Percentiles rank a stretch among this genome's conserved stretches.
These are phyloP conservation scores for Gadus chalcogrammus DNA, from an alignment of 2,113 vertebrate species.

Conservation along the genomic window DNA sequence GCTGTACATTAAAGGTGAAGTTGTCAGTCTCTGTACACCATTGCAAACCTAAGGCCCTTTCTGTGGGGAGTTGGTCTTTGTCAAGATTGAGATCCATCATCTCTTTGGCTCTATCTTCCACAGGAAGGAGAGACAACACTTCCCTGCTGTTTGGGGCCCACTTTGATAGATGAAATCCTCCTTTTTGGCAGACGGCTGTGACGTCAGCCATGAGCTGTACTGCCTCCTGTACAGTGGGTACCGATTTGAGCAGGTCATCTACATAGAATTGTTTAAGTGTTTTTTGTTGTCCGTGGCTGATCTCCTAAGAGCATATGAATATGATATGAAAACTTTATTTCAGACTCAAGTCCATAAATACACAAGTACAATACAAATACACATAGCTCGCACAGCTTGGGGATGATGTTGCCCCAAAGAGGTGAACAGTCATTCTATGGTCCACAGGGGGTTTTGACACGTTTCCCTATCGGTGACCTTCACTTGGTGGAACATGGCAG, in stretches of 20 bases:
- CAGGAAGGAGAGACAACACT: not conserved
- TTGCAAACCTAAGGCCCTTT: conserved; percentile 14
- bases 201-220: not conserved
- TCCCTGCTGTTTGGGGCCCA: not conserved
- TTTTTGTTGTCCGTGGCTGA: not conserved
- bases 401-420: too few species aligned
- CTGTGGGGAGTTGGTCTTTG: not conserved
- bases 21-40: conserved; percentile 16
- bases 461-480: not conserved
- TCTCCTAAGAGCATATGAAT: too few species aligned
- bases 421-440: too few species aligned
- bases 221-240: conserved; percentile 8
- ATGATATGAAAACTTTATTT: too few species aligned
- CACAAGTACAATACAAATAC: too few species aligned
- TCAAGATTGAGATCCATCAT: conserved; percentile 2
- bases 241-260: conserved; percentile 17
- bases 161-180: conserved; percentile 15
- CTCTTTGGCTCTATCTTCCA: conserved; percentile 1
- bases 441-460: too few species aligned
- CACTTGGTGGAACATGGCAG: conserved; percentile 30
- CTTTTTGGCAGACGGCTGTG: conserved; percentile 9
- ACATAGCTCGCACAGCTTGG: too few species aligned
- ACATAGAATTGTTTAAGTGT: conserved; percentile 8
- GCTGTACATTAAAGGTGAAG: conserved; percentile 1
- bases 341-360: too few species aligned